These are phyloP conservation scores for Drosophila varians DNA, from an alignment of 1,140 invertebrate genomes.

Conservation along the genomic window DNA sequence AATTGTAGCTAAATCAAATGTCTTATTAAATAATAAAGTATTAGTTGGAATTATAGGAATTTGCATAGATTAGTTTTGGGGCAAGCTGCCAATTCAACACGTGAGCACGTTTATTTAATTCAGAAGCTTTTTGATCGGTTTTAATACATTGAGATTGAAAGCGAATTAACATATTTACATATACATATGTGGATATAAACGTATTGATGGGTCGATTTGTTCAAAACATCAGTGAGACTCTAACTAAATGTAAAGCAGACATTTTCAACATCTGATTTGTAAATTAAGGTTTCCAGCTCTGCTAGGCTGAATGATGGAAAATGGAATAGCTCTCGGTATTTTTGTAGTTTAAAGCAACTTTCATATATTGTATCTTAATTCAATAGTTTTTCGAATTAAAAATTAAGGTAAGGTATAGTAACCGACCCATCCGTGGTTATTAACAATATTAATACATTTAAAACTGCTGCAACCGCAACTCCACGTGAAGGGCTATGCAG, in stretches of 20 bases:
- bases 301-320: background rate
- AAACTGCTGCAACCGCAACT: conserved; percentile 80
- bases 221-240: conserved; percentile 36
- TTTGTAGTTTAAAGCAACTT: background rate
- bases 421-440: conserved; percentile 21
- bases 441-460: conserved; percentile 42
- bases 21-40: background rate
- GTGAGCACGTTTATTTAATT: conserved; percentile 32
- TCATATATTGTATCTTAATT: background rate
- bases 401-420: background rate
- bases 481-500: conserved; percentile 87
- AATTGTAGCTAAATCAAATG: background rate
- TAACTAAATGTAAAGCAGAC: background rate
- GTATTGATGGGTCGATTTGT: conserved; percentile 12
- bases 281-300: background rate
- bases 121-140: conserved; percentile 34
- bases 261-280: background rate
- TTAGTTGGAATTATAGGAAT: background rate
- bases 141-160: conserved; percentile 38
- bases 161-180: conserved; percentile 15
- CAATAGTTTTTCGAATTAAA: background rate
- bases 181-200: background rate
- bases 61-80: conserved; percentile 11
- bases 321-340: background rate
- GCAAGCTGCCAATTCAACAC: conserved; percentile 19